phyloP scores from a whole-genome alignment of 2,113 vertebrate species.

The Lucifuga dentata region DNA sequence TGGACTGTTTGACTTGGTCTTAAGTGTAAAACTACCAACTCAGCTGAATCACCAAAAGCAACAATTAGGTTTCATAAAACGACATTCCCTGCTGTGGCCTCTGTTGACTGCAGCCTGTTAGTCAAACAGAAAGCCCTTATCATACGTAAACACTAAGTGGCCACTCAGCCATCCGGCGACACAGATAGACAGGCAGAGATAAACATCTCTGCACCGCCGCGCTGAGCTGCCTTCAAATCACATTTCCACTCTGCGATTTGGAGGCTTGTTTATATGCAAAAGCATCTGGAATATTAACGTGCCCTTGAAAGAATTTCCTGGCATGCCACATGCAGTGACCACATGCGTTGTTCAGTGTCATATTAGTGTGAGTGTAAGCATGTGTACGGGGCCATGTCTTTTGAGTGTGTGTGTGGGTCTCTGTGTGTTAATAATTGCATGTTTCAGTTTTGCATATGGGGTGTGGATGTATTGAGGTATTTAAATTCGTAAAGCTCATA shows the following conservation, averaged over 20 bases:
- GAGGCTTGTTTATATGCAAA: conserved; percentile 75
- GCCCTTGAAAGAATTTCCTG: conserved; percentile 79
- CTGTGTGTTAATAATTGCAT: neutral
- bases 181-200: conserved; percentile 65
- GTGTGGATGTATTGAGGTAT: neutral
- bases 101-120: conserved; percentile 63
- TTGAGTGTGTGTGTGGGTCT: neutral
- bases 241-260: conserved; percentile 74
- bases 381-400: conserved; percentile 23
- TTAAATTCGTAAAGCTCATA: neutral
- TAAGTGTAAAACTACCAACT: neutral
- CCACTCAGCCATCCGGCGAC: conserved; percentile 68
- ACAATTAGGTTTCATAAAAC: conserved; percentile 42
- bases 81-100: conserved; percentile 40
- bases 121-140: conserved; percentile 75
- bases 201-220: conserved; percentile 68
- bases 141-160: conserved; percentile 73
- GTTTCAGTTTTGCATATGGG: neutral
- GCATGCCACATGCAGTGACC: conserved; percentile 70
- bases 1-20: conserved; percentile 7
- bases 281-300: conserved; percentile 84
- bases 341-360: conserved; percentile 52
- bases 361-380: conserved; percentile 20
- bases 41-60: conserved; percentile 21
- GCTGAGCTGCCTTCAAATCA: conserved; percentile 66